Evolutionary conservation across 2,888 invertebrate species (phyloP), one percentile per base, ranked within the genome.

Genomic region (Limnephilus lunatus): DNA sequence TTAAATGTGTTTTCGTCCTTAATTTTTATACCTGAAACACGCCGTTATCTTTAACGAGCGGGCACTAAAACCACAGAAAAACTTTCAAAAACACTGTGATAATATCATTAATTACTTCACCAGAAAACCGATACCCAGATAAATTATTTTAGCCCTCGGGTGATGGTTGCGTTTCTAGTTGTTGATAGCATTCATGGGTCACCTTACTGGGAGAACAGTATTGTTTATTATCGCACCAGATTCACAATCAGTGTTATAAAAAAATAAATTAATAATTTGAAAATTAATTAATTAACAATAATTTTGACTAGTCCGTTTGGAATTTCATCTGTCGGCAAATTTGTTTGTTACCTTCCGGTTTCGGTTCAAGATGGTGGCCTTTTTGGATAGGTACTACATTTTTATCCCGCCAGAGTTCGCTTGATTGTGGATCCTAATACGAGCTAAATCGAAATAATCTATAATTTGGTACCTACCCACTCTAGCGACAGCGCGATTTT

Each of bases 31-130:
- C 39, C 9, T 85, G 32, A 39, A 39, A 25, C 44, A 48, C 9
- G 86, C 86, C 39, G 68, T 68, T 68, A 68, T 68, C 68, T 68
- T 68, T 68, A 68, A 68, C n/a, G n/a, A 68, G 68, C 25, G n/a
- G 68, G 68, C n/a, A 68, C 68, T 68, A 68, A 68, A 68, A 68
- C 68, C 68, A 68, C 68, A 5, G n/a, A 68, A 68, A 68, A 68
- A 68, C 68, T 68, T 68, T 68, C 68, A 68, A 68, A 53, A 68
- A 68, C 68, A 68, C 68, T 68, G 68, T 68, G 68, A 68, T 68
- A 68, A n/a, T 68, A 68, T 68, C 68, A 68, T 68, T 68, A 68
- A 68, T 68, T 68, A 68, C 68, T 68, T 68, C 68, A 68, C 68
- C 25, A 68, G 68, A 68, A 68, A 68, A 25, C 68, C 68, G 68